Base-by-base conservation (phyloP, 2,797 vertebrate species). In the Cygnus olor region DNA sequence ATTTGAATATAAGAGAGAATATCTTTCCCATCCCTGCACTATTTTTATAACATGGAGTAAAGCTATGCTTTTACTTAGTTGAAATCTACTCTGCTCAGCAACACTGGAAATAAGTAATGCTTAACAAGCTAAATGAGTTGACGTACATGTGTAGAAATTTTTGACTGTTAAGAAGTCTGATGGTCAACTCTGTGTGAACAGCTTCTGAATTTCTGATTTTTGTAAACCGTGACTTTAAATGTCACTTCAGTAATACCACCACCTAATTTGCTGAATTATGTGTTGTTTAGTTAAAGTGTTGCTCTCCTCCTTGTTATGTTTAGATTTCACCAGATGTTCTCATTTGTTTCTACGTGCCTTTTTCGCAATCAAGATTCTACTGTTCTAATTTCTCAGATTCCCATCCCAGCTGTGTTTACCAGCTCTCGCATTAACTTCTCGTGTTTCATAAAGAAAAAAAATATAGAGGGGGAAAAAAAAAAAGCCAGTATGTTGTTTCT, bases 281-380 rank as follows among this genome's bases (percentile, higher is more conserved):
- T 68, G 65, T 81, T 97, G 89, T 94, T 96, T 95, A 96, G 88
- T 77, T 95, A 86, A 93, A 95, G 77, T 24, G 11, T 90, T 93
- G 80, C 88, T 94, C 85, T 96, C 36, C 76, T 93, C 51, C 78
- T 90, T 95, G 74, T 85, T 93, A 77, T 94, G 95, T 94, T 97
- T 94, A 94, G 91, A 85, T 87, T 90, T 84, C 71, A 91, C 90
- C 95, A 96, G 95, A 95, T 95, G 93, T 93, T 96, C 90, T 73
- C 40, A 73, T 89, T 96, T 95, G 44, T 94, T 94, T 82, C 91
- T 51, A 45, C 0, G 2, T 78, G 58, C 76, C 30, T 65, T 91
- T 76, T 83, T 11, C 82, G 44, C 42, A 47, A 0, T 88, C 22
- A 66, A 74, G 83, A 86, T 47, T 83, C 68, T 66, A 38, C 66